phyloP scores from a whole-genome alignment of 1,140 invertebrate species.

The Popillia japonica region DNA sequence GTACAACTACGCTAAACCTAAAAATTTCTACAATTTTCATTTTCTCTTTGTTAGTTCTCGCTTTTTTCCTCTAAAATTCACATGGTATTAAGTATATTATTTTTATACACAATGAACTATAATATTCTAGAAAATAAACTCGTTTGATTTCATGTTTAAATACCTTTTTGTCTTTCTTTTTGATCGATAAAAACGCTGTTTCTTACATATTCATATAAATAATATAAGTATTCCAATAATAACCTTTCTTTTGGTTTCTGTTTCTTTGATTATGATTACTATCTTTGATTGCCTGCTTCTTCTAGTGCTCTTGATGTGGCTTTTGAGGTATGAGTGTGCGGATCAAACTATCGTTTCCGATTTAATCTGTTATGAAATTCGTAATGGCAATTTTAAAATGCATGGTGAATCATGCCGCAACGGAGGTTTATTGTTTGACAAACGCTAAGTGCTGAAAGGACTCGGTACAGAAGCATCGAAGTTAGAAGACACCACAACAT shows the following conservation, averaged over 20 bases:
- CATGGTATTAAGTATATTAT: conserved; percentile 36
- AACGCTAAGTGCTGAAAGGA: conserved; percentile 58
- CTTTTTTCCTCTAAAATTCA: conserved; percentile 22
- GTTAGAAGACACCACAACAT: conserved; percentile 38
- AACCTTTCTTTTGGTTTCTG: conserved; percentile 24
- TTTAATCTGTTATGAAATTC: conserved; percentile 24
- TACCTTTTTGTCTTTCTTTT: conserved; percentile 2
- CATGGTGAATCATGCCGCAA: neutral
- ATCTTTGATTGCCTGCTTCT: conserved; percentile 46
- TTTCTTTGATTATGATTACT: conserved; percentile 39
- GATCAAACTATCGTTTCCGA: conserved; percentile 19
- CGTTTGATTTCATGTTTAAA: conserved; percentile 36
- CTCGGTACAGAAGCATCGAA: conserved; percentile 58
- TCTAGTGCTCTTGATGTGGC: conserved; percentile 28
- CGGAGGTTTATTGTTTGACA: conserved; percentile 10
- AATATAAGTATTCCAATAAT: conserved; percentile 23
- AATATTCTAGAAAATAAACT: conserved; percentile 40
- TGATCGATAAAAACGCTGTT: conserved; percentile 18
- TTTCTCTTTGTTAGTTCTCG: conserved; percentile 21
- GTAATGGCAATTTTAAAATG: conserved; percentile 13
- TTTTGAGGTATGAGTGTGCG: conserved; percentile 31
- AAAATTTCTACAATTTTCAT: conserved; percentile 36
- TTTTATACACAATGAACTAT: conserved; percentile 36
- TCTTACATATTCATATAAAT: neutral
- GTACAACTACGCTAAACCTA: conserved; percentile 53